phyloP scores from a whole-genome alignment of 2,888 invertebrate species.

The Eremobia ochroleuca region DNA sequence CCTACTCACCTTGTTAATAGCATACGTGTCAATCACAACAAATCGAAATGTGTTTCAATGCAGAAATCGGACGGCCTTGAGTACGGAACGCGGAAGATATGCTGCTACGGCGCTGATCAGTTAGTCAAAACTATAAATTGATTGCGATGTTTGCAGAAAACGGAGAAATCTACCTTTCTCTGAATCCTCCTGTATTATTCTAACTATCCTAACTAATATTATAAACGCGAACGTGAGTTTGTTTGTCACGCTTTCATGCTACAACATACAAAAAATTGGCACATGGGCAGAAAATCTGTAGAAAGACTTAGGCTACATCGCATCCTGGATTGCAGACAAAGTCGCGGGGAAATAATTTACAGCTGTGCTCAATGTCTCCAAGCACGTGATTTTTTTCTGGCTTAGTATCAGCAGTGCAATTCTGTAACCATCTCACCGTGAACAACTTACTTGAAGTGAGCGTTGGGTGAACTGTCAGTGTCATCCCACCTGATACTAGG shows the following conservation, averaged over 20 bases:
- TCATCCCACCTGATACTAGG: no score
- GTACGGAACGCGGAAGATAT: slow-evolving; percentile 1
- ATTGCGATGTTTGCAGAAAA: slow-evolving; percentile 1
- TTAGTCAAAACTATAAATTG: slow-evolving; percentile 3
- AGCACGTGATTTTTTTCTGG: not conserved
- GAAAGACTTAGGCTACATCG: not conserved
- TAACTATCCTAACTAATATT: no score
- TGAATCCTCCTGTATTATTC: not conserved
- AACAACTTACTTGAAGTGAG: no score
- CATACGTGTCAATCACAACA: slow-evolving; percentile 4
- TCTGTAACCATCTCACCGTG: no score
- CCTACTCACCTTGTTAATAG: not conserved
- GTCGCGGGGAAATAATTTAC: not conserved
- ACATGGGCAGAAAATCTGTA: no score
- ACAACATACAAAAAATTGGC: no score
- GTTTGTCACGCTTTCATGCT: no score
- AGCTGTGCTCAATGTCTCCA: no score
- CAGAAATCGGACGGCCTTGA: slow-evolving; percentile 10
- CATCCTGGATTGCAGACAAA: not conserved
- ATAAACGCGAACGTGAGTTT: not conserved
- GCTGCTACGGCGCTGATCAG: not conserved
- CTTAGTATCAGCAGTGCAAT: not conserved
- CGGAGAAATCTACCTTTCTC: not conserved
- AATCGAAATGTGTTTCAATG: not conserved
- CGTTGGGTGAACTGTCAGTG: no score